phyloP scores from a whole-genome alignment of 2,113 vertebrate genomes.

The Ifrita kowaldi region DNA sequence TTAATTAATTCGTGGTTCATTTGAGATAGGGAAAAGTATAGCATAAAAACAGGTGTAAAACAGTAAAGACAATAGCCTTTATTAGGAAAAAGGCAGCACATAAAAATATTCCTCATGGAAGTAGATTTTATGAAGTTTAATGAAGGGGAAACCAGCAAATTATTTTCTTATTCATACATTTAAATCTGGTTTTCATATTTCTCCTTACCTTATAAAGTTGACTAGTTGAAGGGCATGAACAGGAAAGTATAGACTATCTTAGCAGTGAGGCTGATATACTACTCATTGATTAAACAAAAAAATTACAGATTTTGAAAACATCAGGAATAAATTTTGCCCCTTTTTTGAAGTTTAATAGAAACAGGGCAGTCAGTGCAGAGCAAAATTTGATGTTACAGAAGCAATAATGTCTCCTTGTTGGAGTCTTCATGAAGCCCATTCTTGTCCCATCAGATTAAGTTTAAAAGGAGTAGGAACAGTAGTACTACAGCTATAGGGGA shows the following conservation, averaged over 20 bases:
- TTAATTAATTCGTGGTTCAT: neutral
- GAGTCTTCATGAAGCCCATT: neutral
- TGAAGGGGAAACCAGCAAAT: neutral
- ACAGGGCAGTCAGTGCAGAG: neutral
- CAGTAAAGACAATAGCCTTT: neutral
- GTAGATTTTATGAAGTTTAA: neutral
- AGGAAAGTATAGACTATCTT: neutral
- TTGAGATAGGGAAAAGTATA: neutral
- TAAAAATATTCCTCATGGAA: neutral
- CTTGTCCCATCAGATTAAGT: neutral
- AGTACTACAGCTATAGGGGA: neutral
- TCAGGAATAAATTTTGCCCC: neutral
- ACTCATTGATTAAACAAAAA: neutral
- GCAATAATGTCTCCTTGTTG: neutral
- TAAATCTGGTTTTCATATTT: neutral
- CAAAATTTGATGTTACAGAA: neutral
- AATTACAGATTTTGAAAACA: neutral
- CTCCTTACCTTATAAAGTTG: neutral
- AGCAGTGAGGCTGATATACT: neutral
- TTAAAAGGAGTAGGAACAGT: neutral
- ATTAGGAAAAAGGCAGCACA: neutral
- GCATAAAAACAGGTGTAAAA: neutral
- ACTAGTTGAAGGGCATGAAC: neutral
- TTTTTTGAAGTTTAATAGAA: neutral
- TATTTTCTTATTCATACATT: neutral